Conservation (phyloP, 2,888 invertebrate genomes). For the Tupiocoris notatus region DNA sequence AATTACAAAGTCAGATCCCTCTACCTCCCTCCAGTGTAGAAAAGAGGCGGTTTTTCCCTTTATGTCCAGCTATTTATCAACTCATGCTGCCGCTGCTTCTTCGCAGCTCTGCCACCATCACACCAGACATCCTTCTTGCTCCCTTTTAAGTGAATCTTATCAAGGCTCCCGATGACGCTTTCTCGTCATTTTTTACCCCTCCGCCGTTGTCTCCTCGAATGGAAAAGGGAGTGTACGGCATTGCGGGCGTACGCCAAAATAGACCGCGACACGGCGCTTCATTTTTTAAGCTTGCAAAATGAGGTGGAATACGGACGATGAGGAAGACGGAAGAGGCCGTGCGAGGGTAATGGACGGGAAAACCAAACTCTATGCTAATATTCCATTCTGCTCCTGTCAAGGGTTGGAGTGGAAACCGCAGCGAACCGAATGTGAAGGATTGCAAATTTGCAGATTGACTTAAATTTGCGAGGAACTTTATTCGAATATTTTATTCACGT, state of each 20-base stretch:
- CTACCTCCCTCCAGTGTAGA: neutral
- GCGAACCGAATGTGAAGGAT: too few species aligned
- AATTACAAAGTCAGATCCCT: conserved; percentile 43
- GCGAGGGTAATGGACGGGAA: conserved; percentile 47
- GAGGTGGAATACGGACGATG: conserved; percentile 47
- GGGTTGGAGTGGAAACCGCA: neutral
- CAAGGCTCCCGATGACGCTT: conserved; percentile 49
- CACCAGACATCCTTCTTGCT: conserved; percentile 12
- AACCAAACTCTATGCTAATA: conserved; percentile 42
- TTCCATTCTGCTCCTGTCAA: neutral
- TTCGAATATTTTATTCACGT: too few species aligned
- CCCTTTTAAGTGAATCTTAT: conserved; percentile 50
- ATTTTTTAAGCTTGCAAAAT: conserved; percentile 50
- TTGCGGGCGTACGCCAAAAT: neutral
- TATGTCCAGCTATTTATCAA: conserved; percentile 51
- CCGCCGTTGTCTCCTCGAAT: conserved; percentile 18
- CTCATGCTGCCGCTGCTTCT: conserved; percentile 24
- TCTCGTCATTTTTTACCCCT: conserved; percentile 49
- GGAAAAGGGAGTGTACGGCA: conserved; percentile 9
- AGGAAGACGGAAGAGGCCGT: conserved; percentile 15
- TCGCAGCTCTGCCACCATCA: neutral
- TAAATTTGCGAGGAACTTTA: too few species aligned
- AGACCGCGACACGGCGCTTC: conserved; percentile 46
- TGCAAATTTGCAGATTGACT: too few species aligned
- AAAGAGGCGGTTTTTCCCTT: conserved; percentile 43